Evolutionary conservation across 1,140 invertebrate species (phyloP).

Genomic region (Drosophila virilis): DNA sequence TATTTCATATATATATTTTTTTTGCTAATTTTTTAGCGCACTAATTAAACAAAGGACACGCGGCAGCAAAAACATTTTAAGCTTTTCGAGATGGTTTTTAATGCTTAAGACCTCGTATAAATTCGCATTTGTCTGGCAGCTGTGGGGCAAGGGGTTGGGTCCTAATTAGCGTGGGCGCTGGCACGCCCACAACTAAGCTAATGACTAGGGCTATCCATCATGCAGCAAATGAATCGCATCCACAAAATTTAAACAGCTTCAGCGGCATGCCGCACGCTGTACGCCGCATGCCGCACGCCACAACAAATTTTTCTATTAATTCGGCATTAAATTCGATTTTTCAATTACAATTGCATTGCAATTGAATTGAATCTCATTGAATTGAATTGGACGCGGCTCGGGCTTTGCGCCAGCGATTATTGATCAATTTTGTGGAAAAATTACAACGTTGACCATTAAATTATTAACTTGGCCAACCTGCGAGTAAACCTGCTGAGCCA

Average conservation of each 20-base stretch:
- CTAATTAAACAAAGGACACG: constrained; percentile 81
- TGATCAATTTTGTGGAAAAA: constrained; percentile 70
- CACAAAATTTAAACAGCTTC: constrained; percentile 58
- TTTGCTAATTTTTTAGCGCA: constrained; percentile 73
- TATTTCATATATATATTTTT: constrained; percentile 22
- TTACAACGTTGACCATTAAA: constrained; percentile 77
- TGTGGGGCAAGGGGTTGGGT: neutral
- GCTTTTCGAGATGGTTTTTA: constrained; percentile 23
- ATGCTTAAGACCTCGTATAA: constrained; percentile 62
- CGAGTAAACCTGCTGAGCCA: constrained; percentile 64
- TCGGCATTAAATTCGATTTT: constrained; percentile 72
- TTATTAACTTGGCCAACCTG: constrained; percentile 71
- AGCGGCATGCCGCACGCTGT: constrained; percentile 18
- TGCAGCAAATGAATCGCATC: constrained; percentile 46
- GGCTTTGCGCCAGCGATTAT: constrained; percentile 44
- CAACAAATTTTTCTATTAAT: constrained; percentile 62
- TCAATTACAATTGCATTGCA: constrained; percentile 65
- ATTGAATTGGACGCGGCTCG: constrained; percentile 55
- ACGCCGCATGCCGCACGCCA: constrained; percentile 55
- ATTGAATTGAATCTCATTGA: constrained; percentile 61
- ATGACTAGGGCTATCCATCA: constrained; percentile 56
- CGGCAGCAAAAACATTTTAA: constrained; percentile 55
- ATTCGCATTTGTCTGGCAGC: constrained; percentile 64
- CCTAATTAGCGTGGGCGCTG: constrained; percentile 70
- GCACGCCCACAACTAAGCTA: constrained; percentile 20